Percentiles rank a stretch among this genome's conserved stretches.
Conservation (phyloP, 2,797 vertebrate species). For the Leptatherina wallacei region DNA sequence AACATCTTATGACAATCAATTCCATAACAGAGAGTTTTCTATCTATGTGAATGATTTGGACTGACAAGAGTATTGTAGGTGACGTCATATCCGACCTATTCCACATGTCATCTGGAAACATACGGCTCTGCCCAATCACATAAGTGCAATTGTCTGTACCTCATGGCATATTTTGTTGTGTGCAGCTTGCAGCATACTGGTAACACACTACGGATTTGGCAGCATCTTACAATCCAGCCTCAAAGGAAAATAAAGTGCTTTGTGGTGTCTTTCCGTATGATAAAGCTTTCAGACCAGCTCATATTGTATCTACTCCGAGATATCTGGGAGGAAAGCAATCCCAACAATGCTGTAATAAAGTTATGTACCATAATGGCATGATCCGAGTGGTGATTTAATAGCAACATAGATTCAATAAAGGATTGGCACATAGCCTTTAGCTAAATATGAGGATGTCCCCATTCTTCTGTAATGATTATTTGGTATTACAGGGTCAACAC, state of each 20-base stretch:
- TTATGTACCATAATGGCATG: constrained; percentile 9
- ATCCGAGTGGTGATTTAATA: constrained; percentile 25
- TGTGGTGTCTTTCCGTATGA: constrained; percentile 35
- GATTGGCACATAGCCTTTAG: constrained; percentile 31
- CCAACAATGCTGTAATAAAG: constrained; percentile 14
- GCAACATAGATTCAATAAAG: constrained; percentile 10
- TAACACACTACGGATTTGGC: neutral
- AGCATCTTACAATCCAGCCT: constrained; percentile 15
- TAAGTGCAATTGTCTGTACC: neutral
- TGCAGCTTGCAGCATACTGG: neutral
- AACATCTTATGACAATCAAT: neutral
- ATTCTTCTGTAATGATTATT: constrained; percentile 27
- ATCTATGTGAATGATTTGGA: neutral
- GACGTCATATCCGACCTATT: neutral
- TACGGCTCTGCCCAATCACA: neutral
- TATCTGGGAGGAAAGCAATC: constrained; percentile 28
- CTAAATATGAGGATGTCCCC: constrained; percentile 16
- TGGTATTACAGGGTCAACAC: constrained; percentile 17
- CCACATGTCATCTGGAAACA: constrained; percentile 1
- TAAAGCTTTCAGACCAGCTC: constrained; percentile 29
- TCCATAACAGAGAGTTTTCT: neutral
- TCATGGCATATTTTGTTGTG: neutral
- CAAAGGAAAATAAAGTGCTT: constrained; percentile 34
- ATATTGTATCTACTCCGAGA: constrained; percentile 34
- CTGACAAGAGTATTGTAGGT: neutral